A percentile compares a stretch with the other conserved stretches of the same genome.
Evolutionary conservation across 2,888 invertebrate genomes (phyloP).

Genomic region (Polydesmus complanatus): DNA sequence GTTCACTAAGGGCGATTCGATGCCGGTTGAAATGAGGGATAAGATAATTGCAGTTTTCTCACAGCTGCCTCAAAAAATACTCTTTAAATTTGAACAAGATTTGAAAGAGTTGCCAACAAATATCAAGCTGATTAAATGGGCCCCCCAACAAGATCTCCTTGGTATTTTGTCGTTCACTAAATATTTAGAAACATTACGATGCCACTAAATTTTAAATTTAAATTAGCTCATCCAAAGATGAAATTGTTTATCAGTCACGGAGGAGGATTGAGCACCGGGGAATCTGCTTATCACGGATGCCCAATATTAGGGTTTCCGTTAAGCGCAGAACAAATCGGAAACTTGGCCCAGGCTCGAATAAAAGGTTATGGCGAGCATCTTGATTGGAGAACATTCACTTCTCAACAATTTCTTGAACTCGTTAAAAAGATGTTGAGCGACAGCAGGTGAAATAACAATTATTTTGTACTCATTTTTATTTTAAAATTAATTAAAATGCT

Average conservation of each 20-base stretch:
- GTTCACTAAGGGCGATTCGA: background rate
- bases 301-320: conserved; percentile 15
- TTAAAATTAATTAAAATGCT: background rate
- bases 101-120: conserved; percentile 7
- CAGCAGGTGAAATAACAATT: background rate
- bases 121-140: conserved; percentile 9
- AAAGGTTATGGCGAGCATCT: conserved; percentile 1
- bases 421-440: background rate
- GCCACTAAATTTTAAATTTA: too few relatives aligned
- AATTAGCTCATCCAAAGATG: conserved; percentile 12
- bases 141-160: conserved; percentile 14
- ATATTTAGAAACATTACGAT: too few relatives aligned
- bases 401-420: background rate
- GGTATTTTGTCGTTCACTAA: too few relatives aligned
- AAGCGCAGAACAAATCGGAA: conserved; percentile 13
- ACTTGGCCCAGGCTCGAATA: conserved; percentile 4
- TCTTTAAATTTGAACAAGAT: conserved; percentile 11
- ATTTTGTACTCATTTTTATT: background rate
- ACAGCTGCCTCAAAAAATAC: background rate
- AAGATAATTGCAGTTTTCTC: conserved; percentile 4
- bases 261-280: conserved; percentile 13
- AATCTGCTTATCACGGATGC: conserved; percentile 13
- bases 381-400: conserved; percentile 9
- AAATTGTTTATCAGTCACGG: conserved; percentile 15
- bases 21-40: background rate